These are phyloP conservation scores for Drosophila lacteicornis DNA, from an alignment of 1,140 invertebrate genomes.

Conservation along the genomic window DNA sequence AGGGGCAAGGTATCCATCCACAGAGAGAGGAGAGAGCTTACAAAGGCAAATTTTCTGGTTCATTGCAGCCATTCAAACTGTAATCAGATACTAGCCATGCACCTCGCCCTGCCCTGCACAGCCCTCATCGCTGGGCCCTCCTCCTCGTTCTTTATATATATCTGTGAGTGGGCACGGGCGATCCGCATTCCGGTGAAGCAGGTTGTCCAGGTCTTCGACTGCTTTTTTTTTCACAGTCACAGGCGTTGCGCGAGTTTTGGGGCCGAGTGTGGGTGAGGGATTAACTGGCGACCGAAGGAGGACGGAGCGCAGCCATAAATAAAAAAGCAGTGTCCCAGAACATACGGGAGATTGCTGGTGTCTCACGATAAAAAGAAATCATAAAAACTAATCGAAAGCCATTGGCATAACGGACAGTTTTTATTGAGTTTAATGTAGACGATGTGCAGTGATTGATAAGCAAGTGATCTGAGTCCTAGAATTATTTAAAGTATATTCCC, in stretches of 20 bases:
- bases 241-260: neutral
- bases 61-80: slow-evolving; percentile 79
- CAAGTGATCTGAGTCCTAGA: neutral
- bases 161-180: slow-evolving; percentile 32
- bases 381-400: slow-evolving; percentile 10
- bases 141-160: slow-evolving; percentile 6
- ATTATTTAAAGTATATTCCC: neutral
- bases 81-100: slow-evolving; percentile 67
- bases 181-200: slow-evolving; percentile 33
- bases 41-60: slow-evolving; percentile 77
- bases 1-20: slow-evolving; percentile 22
- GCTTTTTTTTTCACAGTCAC: neutral
- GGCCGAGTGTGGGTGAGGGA: slow-evolving; percentile 22
- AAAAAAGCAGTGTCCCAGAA: slow-evolving; percentile 21
- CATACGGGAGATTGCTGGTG: neutral
- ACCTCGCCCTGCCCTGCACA: slow-evolving; percentile 7
- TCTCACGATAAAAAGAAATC: too few relatives aligned
- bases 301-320: slow-evolving; percentile 10
- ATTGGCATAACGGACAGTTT: slow-evolving; percentile 16
- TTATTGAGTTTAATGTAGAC: slow-evolving; percentile 10
- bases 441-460: slow-evolving; percentile 7
- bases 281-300: slow-evolving; percentile 31
- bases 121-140: slow-evolving; percentile 8
- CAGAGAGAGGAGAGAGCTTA: slow-evolving; percentile 25
- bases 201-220: slow-evolving; percentile 33